Percentiles rank a stretch among this genome's conserved stretches.
phyloP scores from a whole-genome alignment of 2,797 vertebrate species.

The Dipus sagitta region DNA sequence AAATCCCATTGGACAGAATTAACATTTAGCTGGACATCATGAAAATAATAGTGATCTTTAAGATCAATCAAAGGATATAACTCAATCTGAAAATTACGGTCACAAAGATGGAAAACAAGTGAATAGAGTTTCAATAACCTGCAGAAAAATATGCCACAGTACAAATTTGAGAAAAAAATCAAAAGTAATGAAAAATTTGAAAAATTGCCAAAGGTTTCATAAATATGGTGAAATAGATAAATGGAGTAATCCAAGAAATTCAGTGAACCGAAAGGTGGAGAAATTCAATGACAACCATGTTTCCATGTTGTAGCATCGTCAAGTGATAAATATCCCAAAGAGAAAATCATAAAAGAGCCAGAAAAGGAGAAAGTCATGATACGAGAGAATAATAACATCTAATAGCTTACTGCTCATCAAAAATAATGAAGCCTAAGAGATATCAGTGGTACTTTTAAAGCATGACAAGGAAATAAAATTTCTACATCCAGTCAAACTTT shows the following conservation, averaged over 20 bases:
- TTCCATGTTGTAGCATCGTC: neutral
- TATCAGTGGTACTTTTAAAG: neutral
- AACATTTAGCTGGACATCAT: neutral
- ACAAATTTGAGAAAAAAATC: neutral
- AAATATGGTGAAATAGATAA: neutral
- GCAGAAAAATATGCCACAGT: neutral
- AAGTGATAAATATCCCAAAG: neutral
- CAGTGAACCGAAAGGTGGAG: neutral
- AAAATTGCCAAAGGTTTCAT: neutral
- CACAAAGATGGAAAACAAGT: neutral
- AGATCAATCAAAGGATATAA: slow-evolving; percentile 1
- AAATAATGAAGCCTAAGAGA: neutral
- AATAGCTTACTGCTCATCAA: slow-evolving; percentile 1
- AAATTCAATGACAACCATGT: neutral
- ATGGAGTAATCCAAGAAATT: neutral
- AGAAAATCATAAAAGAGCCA: slow-evolving; percentile 6
- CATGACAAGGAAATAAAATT: slow-evolving; percentile 43
- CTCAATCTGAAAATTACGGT: neutral
- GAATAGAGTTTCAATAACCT: neutral
- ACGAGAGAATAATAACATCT: neutral
- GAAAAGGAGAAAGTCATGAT: neutral
- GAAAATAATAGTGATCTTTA: slow-evolving; percentile 20
- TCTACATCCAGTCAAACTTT: slow-evolving; percentile 5
- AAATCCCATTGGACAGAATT: neutral
- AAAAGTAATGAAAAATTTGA: neutral